A percentile compares a stretch with the other conserved stretches of the same genome.
phyloP scores from a whole-genome alignment of 1,140 invertebrate genomes.

The Xylocopa sonorina region DNA sequence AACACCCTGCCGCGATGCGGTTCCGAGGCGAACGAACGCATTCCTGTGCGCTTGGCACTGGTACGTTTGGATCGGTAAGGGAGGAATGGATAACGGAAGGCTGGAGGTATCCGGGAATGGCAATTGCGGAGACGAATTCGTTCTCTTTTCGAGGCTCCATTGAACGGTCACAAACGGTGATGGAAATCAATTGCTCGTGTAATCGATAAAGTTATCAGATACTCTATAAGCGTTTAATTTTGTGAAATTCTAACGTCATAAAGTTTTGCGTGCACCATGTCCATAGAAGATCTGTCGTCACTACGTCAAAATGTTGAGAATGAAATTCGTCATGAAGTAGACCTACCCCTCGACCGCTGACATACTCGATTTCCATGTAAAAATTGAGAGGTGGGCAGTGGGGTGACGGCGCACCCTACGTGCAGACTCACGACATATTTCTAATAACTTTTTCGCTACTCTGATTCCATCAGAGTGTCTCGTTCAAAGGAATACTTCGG shows the following conservation, averaged over 20 bases:
- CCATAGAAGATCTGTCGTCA: constrained; percentile 35
- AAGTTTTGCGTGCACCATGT: not conserved
- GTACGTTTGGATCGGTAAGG: not conserved
- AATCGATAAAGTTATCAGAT: not conserved
- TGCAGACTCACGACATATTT: constrained; percentile 39
- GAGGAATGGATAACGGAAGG: too few relatives aligned
- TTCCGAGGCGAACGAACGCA: constrained; percentile 7
- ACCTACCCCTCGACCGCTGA: constrained; percentile 31
- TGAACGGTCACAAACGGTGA: not conserved
- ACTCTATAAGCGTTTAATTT: too few relatives aligned
- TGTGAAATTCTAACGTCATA: not conserved
- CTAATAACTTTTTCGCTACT: constrained; percentile 54
- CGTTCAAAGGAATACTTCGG: not conserved
- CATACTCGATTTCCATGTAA: constrained; percentile 64
- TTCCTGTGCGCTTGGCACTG: constrained; percentile 14
- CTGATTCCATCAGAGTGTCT: not conserved
- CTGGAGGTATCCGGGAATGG: not conserved
- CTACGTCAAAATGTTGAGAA: constrained; percentile 47
- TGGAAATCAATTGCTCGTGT: not conserved
- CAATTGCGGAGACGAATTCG: not conserved
- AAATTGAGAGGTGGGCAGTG: constrained; percentile 54
- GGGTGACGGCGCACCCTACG: constrained; percentile 16
- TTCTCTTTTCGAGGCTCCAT: not conserved
- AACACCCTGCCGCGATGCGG: constrained; percentile 53
- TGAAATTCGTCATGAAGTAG: constrained; percentile 50